Percentiles rank a stretch among this genome's conserved stretches.
Conservation (phyloP, 2,888 invertebrate species). For the Agriopis aurantiaria region DNA sequence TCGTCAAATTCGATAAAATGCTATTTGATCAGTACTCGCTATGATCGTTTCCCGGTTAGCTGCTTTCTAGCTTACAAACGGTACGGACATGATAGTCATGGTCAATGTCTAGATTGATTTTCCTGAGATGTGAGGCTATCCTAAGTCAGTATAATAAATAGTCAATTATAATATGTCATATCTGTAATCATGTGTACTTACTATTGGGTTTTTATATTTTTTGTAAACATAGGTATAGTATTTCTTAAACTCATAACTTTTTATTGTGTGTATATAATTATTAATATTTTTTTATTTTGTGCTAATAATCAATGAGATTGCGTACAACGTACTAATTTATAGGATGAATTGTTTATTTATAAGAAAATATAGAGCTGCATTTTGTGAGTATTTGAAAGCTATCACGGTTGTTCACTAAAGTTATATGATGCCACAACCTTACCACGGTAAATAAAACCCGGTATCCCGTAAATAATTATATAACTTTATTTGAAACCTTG, state of each 20-base stretch:
- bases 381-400: no score
- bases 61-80: background rate
- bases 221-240: conserved; percentile 20
- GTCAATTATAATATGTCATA: background rate
- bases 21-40: no score
- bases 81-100: background rate
- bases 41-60: background rate
- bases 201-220: conserved; percentile 29
- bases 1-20: no score
- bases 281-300: conserved; percentile 49
- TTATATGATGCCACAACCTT: no score
- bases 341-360: conserved; percentile 55
- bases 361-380: conserved; percentile 45
- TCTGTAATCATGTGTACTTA: background rate
- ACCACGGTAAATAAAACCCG: no score
- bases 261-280: conserved; percentile 35
- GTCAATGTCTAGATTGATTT: no score
- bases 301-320: conserved; percentile 58
- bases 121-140: background rate
- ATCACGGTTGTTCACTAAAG: no score
- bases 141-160: background rate
- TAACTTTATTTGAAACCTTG: conserved; percentile 3
- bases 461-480: no score
- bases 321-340: conserved; percentile 72
- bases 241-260: background rate